phyloP scores from a whole-genome alignment of 2,888 invertebrate species.

The Leuctra nigra region DNA sequence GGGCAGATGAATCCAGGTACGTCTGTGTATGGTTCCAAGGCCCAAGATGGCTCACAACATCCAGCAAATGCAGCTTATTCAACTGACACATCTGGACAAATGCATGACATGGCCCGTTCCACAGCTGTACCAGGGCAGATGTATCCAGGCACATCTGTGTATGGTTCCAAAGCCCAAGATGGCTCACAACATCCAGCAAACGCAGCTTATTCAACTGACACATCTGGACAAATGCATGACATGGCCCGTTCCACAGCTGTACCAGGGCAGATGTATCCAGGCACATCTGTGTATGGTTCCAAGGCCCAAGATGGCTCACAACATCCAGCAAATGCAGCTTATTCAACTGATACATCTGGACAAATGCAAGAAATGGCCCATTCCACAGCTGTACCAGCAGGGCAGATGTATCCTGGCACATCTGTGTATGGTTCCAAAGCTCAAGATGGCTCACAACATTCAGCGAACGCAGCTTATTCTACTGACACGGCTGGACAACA shows the following conservation, averaged over 20 bases:
- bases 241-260: neutral
- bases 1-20: too few relatives aligned
- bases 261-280: neutral
- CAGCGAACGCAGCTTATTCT: too few relatives aligned
- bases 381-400: neutral
- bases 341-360: neutral
- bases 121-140: neutral
- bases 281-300: slow-evolving; percentile 4
- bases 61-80: too few relatives aligned
- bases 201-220: neutral
- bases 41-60: neutral
- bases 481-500: neutral
- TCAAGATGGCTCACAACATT: neutral
- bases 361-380: neutral
- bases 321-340: too few relatives aligned
- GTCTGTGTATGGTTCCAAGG: slow-evolving; percentile 6
- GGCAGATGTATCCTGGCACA: neutral
- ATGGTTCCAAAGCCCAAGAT: neutral
- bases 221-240: neutral
- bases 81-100: neutral
- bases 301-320: neutral
- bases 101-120: neutral
- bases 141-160: neutral
- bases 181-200: too few relatives aligned
- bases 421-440: slow-evolving; percentile 7